These are phyloP conservation scores for Eunapius fragilis DNA, from an alignment of 37 sponge, comb jelly and placozoan species.

Conservation along the genomic window DNA sequence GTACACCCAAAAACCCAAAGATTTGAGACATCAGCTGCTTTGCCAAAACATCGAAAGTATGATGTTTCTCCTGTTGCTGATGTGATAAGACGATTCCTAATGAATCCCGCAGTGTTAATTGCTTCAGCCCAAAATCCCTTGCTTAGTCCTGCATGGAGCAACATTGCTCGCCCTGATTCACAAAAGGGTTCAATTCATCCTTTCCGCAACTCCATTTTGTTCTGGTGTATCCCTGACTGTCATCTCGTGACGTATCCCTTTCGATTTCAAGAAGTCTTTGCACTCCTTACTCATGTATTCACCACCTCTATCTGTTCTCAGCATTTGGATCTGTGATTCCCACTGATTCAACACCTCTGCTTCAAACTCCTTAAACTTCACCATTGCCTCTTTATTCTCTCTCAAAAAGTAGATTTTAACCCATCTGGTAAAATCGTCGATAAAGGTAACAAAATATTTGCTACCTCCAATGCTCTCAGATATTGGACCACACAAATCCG, in stretches of 20 bases:
- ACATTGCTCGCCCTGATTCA: slow-evolving; percentile 59
- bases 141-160: slow-evolving; percentile 47
- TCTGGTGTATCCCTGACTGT: slow-evolving; percentile 59
- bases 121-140: slow-evolving; percentile 59
- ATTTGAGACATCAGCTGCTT: slow-evolving; percentile 39
- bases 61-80: slow-evolving; percentile 42
- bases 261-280: slow-evolving; percentile 37
- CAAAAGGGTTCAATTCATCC: slow-evolving; percentile 50
- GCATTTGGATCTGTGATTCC: slow-evolving; percentile 13
- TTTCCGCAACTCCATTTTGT: slow-evolving; percentile 71
- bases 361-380: slow-evolving; percentile 73
- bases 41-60: slow-evolving; percentile 45
- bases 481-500: slow-evolving; percentile 67
- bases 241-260: slow-evolving; percentile 52
- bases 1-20: slow-evolving; percentile 58
- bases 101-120: slow-evolving; percentile 36
- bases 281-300: slow-evolving; percentile 61
- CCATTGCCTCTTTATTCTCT: slow-evolving; percentile 52
- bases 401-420: slow-evolving; percentile 50
- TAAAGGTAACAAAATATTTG: slow-evolving; percentile 71
- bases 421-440: slow-evolving; percentile 68
- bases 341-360: slow-evolving; percentile 29
- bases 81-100: slow-evolving; percentile 46
- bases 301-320: slow-evolving; percentile 61
- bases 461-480: slow-evolving; percentile 56